A percentile compares a stretch with the other conserved stretches of the same genome.
Evolutionary conservation across 2,113 vertebrate genomes (phyloP).

Genomic region (Dendrocopos noguchii): DNA sequence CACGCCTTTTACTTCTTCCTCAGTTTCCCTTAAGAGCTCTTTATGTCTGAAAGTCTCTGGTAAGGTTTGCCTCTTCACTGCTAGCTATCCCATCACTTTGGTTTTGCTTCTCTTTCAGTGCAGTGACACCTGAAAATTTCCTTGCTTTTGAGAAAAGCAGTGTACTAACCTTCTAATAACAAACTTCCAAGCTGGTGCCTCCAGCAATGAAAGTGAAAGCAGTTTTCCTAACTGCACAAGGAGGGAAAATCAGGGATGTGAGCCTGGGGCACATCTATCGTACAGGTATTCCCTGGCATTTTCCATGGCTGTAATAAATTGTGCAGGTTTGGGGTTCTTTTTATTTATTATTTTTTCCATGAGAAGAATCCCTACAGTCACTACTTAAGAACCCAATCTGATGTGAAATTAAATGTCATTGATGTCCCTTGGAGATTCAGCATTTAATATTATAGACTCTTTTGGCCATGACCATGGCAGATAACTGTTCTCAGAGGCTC

Average conservation of each 20-base stretch:
- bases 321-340: not conserved
- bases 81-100: not conserved
- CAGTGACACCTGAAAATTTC: not conserved
- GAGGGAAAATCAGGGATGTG: not conserved
- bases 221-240: not conserved
- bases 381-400: not conserved
- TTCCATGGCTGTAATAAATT: not conserved
- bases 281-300: not conserved
- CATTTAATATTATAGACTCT: not conserved
- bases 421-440: not conserved
- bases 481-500: not conserved
- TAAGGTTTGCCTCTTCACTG: not conserved
- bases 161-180: not conserved
- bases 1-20: not conserved
- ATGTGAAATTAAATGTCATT: conserved; percentile 20
- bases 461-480: conserved; percentile 7
- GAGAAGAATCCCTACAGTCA: not conserved
- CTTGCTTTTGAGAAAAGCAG: not conserved
- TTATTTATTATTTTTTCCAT: not conserved
- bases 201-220: not conserved
- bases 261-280: not conserved
- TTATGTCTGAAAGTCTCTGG: not conserved
- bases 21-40: not conserved
- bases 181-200: not conserved
- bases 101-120: not conserved